These are phyloP conservation scores for Amiota communis DNA, from an alignment of 2,888 invertebrate species.

Conservation along the genomic window DNA sequence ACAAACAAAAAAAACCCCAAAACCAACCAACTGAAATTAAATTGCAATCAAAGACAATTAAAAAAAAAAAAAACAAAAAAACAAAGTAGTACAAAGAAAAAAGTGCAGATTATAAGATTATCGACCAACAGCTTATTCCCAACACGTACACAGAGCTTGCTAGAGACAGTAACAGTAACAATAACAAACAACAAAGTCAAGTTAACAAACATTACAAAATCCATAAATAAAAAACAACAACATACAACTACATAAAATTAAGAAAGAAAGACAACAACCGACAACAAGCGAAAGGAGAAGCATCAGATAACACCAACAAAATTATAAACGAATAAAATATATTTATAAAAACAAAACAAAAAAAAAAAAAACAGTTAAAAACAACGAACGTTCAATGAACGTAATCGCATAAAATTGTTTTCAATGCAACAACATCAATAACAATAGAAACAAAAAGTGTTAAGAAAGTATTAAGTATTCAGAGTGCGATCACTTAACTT, in stretches of 20 bases:
- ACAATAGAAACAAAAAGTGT: slow-evolving; percentile 49
- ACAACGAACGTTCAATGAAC: slow-evolving; percentile 32
- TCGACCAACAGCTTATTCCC: slow-evolving; percentile 44
- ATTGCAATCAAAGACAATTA: slow-evolving; percentile 14
- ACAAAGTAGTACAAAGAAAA: neutral
- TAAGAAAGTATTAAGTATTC: slow-evolving; percentile 34
- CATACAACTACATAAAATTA: slow-evolving; percentile 28
- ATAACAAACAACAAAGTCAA: slow-evolving; percentile 30
- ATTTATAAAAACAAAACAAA: too few species aligned
- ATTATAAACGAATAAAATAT: slow-evolving; percentile 35
- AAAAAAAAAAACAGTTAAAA: neutral
- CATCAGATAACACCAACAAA: slow-evolving; percentile 6
- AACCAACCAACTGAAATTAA: neutral
- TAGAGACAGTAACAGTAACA: slow-evolving; percentile 25
- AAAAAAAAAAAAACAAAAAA: slow-evolving; percentile 5
- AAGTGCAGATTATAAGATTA: neutral
- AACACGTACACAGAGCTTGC: slow-evolving; percentile 47
- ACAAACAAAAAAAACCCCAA: too few species aligned
- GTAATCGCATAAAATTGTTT: slow-evolving; percentile 21
- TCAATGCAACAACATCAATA: slow-evolving; percentile 12
- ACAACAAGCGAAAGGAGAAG: slow-evolving; percentile 26
- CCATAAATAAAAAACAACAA: slow-evolving; percentile 28
- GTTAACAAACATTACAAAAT: slow-evolving; percentile 25
- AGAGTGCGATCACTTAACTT: neutral
- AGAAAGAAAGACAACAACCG: slow-evolving; percentile 22